These are phyloP conservation scores for Sciurus carolinensis DNA, from an alignment of 2,797 vertebrate species.

Conservation along the genomic window DNA sequence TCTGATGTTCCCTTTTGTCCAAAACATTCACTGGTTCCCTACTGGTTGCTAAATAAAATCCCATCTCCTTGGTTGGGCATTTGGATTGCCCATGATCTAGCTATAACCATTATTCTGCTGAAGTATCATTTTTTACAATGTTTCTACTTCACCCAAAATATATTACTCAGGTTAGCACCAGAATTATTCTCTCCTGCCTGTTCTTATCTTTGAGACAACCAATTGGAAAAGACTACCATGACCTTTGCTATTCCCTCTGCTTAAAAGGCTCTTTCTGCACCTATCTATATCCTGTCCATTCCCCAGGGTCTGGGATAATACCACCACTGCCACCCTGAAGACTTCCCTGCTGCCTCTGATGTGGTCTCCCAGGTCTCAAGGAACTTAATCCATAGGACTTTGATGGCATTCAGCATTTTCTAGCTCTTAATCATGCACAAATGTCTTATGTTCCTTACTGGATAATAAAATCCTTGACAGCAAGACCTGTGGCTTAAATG, in stretches of 20 bases:
- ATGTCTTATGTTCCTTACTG: slow-evolving; percentile 20
- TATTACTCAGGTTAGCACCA: background rate
- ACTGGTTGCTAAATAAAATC: background rate
- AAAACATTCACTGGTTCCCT: background rate
- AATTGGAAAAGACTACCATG: background rate
- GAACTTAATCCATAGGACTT: background rate
- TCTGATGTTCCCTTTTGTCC: background rate
- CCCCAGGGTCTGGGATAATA: background rate
- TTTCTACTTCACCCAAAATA: background rate
- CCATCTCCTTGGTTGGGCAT: background rate
- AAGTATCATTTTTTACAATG: background rate
- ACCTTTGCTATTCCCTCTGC: background rate
- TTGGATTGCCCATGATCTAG: background rate
- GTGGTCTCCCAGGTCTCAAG: background rate
- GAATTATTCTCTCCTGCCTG: background rate
- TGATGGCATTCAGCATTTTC: slow-evolving; percentile 2
- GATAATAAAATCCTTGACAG: background rate
- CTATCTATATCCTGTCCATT: background rate
- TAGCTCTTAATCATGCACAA: background rate
- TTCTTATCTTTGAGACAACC: background rate
- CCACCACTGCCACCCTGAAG: background rate
- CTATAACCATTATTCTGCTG: slow-evolving; percentile 8
- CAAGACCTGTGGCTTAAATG: background rate
- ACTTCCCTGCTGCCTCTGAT: background rate
- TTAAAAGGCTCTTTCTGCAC: slow-evolving; percentile 10